These are phyloP conservation scores for Sapayoa aenigma DNA, from an alignment of 2,113 vertebrate species.

Conservation along the genomic window DNA sequence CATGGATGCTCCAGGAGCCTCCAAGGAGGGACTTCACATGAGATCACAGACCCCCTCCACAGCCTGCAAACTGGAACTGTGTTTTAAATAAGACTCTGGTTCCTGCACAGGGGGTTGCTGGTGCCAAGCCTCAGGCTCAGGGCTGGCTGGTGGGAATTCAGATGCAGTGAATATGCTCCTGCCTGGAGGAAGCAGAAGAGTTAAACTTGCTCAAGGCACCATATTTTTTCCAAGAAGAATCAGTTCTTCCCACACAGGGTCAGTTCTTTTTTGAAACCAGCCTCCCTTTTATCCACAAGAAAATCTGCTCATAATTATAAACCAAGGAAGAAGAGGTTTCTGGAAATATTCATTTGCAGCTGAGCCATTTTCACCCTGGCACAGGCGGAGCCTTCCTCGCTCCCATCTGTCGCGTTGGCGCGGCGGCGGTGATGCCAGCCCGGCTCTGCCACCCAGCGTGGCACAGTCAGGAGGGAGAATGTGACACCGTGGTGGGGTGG, in stretches of 20 bases:
- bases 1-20: background rate
- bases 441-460: conserved; percentile 32
- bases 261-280: conserved; percentile 64
- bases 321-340: conserved; percentile 54
- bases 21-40: rapidly evolving
- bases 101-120: background rate
- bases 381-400: conserved; percentile 46
- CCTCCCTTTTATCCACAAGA: conserved; percentile 62
- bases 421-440: conserved; percentile 15
- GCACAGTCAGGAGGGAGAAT: conserved; percentile 1
- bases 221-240: conserved; percentile 54
- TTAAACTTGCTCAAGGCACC: conserved; percentile 46
- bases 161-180: background rate
- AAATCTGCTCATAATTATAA: conserved; percentile 70
- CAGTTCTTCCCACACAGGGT: conserved; percentile 63
- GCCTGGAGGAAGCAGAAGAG: conserved; percentile 40
- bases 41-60: background rate
- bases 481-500: background rate
- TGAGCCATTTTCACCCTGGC: conserved; percentile 69
- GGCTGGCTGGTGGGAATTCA: background rate
- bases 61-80: background rate
- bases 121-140: background rate
- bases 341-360: conserved; percentile 69
- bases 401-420: conserved; percentile 50
- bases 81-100: background rate